phyloP scores from a whole-genome alignment of 2,797 vertebrate species.

The Eupleurogrammus muticus region DNA sequence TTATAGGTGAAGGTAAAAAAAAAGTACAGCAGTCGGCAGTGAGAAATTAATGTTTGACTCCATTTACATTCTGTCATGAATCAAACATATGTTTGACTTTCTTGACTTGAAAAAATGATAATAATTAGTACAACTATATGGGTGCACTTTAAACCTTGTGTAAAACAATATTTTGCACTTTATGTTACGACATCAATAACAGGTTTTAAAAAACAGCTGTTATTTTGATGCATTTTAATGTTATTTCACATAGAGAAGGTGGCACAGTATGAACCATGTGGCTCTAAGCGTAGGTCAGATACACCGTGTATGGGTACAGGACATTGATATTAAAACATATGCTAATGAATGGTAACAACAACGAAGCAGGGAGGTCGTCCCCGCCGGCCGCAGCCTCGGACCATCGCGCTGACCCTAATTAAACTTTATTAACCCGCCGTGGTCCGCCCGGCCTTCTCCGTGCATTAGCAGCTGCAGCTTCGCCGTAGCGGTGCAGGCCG shows the following conservation, averaged over 20 bases:
- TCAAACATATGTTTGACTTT: too few relatives aligned
- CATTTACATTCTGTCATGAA: too few relatives aligned
- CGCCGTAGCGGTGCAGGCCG: background rate
- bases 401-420: slow-evolving; percentile 53
- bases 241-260: background rate
- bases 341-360: slow-evolving; percentile 23
- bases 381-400: slow-evolving; percentile 19
- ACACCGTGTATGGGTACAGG: background rate
- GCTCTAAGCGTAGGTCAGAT: background rate
- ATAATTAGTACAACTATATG: too few relatives aligned
- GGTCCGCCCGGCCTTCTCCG: slow-evolving; percentile 12
- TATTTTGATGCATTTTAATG: background rate
- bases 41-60: too few relatives aligned
- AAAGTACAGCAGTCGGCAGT: too few relatives aligned
- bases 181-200: too few relatives aligned
- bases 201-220: background rate
- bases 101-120: too few relatives aligned
- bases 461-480: slow-evolving; percentile 49
- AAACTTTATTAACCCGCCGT: slow-evolving; percentile 65
- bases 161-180: too few relatives aligned
- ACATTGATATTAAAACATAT: background rate
- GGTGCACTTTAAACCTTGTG: too few relatives aligned
- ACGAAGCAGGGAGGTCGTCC: slow-evolving; percentile 1
- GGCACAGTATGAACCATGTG: background rate
- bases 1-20: too few relatives aligned